Evolutionary conservation across 2,888 invertebrate species (phyloP).

Genomic region (Lamproptera curius): DNA sequence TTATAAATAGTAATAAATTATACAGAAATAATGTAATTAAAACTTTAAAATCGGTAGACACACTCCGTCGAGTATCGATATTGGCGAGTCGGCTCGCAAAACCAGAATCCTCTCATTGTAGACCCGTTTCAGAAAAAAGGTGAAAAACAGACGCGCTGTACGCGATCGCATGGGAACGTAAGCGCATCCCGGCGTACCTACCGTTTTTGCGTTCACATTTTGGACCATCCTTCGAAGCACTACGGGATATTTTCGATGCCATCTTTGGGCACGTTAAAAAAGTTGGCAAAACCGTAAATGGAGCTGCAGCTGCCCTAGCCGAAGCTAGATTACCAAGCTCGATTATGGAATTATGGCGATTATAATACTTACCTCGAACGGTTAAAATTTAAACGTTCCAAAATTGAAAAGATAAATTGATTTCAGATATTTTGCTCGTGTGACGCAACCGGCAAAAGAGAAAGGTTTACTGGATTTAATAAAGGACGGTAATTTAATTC

Average conservation of each 20-base stretch:
- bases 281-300: slow-evolving; percentile 57
- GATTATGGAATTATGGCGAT: slow-evolving; percentile 18
- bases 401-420: not conserved
- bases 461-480: too few relatives aligned
- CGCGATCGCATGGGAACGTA: slow-evolving; percentile 69
- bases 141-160: slow-evolving; percentile 50
- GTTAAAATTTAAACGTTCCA: not conserved
- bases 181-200: slow-evolving; percentile 47
- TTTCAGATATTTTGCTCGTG: too few relatives aligned
- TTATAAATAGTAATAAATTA: too few relatives aligned
- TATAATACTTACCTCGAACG: slow-evolving; percentile 2
- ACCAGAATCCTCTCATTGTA: slow-evolving; percentile 71
- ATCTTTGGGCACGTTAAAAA: slow-evolving; percentile 36
- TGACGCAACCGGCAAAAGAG: too few relatives aligned
- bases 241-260: slow-evolving; percentile 44
- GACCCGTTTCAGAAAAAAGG: slow-evolving; percentile 65
- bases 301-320: slow-evolving; percentile 61
- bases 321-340: slow-evolving; percentile 38
- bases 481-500: too few relatives aligned
- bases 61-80: slow-evolving; percentile 58
- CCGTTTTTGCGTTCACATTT: slow-evolving; percentile 37
- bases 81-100: slow-evolving; percentile 68
- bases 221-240: slow-evolving; percentile 41
- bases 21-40: too few relatives aligned
- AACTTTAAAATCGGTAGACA: slow-evolving; percentile 41